phyloP scores from a whole-genome alignment of 2,888 invertebrate species.

The Tineola bisselliella region DNA sequence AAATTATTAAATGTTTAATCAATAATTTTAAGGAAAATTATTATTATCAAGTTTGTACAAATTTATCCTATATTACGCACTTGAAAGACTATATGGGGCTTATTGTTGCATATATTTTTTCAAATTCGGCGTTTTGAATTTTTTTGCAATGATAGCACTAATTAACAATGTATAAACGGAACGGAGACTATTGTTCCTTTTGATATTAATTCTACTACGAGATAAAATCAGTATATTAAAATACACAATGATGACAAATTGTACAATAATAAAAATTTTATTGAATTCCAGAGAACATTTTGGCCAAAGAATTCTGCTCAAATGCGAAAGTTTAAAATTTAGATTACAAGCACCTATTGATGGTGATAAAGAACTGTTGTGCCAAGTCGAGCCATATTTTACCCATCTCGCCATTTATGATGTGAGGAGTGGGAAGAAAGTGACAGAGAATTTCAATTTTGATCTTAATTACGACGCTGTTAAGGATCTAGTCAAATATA shows the following conservation, averaged over 20 bases:
- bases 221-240: too few species aligned
- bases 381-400: slow-evolving; percentile 94
- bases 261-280: background rate
- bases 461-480: slow-evolving; percentile 83
- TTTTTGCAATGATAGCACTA: too few species aligned
- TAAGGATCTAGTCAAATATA: slow-evolving; percentile 62
- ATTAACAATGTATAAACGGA: too few species aligned
- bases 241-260: too few species aligned
- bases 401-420: slow-evolving; percentile 91
- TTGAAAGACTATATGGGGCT: too few species aligned
- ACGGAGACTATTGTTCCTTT: too few species aligned
- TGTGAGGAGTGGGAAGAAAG: slow-evolving; percentile 83
- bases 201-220: too few species aligned
- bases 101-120: too few species aligned
- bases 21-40: too few species aligned
- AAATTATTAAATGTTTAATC: background rate
- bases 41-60: too few species aligned
- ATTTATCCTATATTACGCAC: too few species aligned
- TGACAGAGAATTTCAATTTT: slow-evolving; percentile 94
- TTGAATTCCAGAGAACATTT: slow-evolving; percentile 75
- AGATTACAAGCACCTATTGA: slow-evolving; percentile 84
- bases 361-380: slow-evolving; percentile 77
- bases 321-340: slow-evolving; percentile 85
- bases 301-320: slow-evolving; percentile 84
- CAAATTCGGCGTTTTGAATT: too few species aligned